phyloP scores from a whole-genome alignment of 2,888 invertebrate genomes.

The Chymomyza fuscimana region DNA sequence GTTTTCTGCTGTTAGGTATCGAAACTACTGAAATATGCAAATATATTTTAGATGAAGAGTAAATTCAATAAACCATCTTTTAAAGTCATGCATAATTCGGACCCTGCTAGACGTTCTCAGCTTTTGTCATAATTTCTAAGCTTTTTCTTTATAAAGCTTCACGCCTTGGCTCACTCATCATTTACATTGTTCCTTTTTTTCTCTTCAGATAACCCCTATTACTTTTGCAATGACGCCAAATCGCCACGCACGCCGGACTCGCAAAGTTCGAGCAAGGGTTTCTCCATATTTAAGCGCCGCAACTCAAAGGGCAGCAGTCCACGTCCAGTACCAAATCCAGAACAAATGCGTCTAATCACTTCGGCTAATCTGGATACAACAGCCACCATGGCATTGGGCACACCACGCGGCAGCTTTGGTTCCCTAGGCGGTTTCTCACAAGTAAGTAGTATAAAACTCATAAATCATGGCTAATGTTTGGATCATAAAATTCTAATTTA shows the following conservation, averaged over 20 bases:
- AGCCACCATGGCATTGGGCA: conserved; percentile 77
- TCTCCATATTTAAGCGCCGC: conserved; percentile 78
- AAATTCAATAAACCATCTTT: no score
- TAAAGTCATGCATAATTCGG: no score
- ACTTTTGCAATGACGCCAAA: conserved; percentile 79
- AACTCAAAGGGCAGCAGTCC: conserved; percentile 78
- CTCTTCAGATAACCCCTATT: conserved; percentile 79
- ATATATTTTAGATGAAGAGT: no score
- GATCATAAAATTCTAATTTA: conserved; percentile 55
- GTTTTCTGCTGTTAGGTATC: no score
- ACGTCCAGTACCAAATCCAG: conserved; percentile 67
- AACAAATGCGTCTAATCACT: conserved; percentile 77
- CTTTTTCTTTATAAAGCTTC: no score
- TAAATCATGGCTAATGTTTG: conserved; percentile 14
- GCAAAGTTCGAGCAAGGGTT: conserved; percentile 73
- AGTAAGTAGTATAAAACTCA: conserved; percentile 60
- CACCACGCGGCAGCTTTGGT: conserved; percentile 78
- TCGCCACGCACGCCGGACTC: conserved; percentile 79
- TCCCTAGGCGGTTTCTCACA: conserved; percentile 76
- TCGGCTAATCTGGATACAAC: conserved; percentile 78
- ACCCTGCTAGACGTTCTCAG: no score
- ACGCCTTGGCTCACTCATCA: no score
- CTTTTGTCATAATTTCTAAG: no score
- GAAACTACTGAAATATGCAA: no score
- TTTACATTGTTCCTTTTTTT: not conserved